These are phyloP conservation scores for Protonibea diacanthus DNA, from an alignment of 2,797 vertebrate species.

Conservation along the genomic window DNA sequence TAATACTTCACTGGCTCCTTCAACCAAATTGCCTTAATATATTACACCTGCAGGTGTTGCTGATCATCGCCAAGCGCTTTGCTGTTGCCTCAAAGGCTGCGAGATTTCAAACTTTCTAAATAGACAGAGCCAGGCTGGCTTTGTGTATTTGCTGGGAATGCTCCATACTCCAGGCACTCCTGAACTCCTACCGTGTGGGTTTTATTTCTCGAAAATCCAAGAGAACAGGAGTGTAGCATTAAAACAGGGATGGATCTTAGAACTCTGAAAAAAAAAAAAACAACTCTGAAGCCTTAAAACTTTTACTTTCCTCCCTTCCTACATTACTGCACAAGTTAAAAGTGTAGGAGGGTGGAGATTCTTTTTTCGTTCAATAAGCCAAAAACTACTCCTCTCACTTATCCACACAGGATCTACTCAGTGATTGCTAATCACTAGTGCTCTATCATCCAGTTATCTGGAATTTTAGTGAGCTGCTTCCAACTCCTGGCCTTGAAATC, in stretches of 20 bases:
- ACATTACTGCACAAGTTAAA: neutral
- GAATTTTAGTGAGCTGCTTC: neutral
- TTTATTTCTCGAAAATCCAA: neutral
- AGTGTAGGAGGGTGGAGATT: neutral
- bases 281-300: neutral
- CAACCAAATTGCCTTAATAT: neutral
- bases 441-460: neutral
- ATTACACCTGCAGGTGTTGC: conserved; percentile 13
- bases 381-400: neutral
- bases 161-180: neutral
- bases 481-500: neutral
- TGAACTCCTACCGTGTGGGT: neutral
- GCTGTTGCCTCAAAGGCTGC: neutral
- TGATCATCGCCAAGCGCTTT: conserved; percentile 18
- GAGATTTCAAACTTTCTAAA: neutral
- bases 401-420: neutral
- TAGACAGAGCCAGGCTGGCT: neutral
- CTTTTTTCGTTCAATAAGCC: neutral
- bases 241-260: neutral
- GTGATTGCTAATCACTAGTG: neutral
- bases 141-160: neutral
- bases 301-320: neutral
- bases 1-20: neutral
- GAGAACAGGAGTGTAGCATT: neutral
- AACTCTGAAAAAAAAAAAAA: neutral